These are phyloP conservation scores for Sardina pilchardus DNA, from an alignment of 2,113 vertebrate genomes.

Conservation along the genomic window DNA sequence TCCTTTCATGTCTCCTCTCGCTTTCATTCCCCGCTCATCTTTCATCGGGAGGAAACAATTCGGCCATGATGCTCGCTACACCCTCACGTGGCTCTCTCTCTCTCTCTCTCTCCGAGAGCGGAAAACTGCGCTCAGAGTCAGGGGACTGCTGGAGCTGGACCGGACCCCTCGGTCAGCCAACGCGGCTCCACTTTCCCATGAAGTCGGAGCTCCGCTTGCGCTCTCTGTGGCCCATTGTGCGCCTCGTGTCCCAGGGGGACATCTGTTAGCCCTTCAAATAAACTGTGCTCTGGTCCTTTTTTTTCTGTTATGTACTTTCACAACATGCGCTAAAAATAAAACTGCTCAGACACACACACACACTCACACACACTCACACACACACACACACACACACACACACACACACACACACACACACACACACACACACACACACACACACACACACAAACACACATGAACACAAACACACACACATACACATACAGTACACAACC, in stretches of 20 bases:
- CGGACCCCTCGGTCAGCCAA: not conserved
- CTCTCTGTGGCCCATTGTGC: constrained; percentile 31
- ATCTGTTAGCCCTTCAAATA: constrained; percentile 39
- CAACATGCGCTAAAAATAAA: not conserved
- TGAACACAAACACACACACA: not conserved
- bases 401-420: constrained; percentile 22
- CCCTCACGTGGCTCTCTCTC: constrained; percentile 1
- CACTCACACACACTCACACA: not conserved
- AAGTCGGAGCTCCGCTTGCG: constrained; percentile 39
- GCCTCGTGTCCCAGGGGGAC: constrained; percentile 38
- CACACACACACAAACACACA: constrained; percentile 4
- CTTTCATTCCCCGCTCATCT: not conserved
- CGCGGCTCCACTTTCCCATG: constrained; percentile 56
- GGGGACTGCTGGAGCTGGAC: constrained; percentile 15
- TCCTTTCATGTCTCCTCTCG: not conserved
- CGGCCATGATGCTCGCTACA: not conserved
- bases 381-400: constrained; percentile 22
- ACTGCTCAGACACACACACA: not conserved
- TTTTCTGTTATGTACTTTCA: not conserved
- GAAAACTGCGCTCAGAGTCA: not conserved
- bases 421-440: constrained; percentile 21
- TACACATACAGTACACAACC: not conserved
- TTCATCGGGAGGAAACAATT: not conserved
- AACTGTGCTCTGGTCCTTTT: constrained; percentile 34
- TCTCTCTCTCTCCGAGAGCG: not conserved